Base-by-base conservation (phyloP, 2,797 vertebrate species). In the Emys orbicularis region DNA sequence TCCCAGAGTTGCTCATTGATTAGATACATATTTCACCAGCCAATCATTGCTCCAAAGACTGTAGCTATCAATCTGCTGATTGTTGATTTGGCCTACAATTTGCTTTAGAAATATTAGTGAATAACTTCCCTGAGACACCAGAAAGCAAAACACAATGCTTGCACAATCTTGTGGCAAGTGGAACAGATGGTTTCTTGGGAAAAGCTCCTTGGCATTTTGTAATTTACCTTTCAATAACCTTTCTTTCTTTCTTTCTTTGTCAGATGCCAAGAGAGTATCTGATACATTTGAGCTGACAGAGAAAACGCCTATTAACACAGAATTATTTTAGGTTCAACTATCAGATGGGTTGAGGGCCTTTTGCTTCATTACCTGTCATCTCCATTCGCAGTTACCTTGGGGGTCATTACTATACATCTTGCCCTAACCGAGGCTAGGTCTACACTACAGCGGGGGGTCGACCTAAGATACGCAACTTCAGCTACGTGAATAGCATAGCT, bases 41-140 rank as follows among this genome's bases (percentile, higher is more conserved):
- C 76, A 84, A 82, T 74, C n/a, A 4, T 8, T 90, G 91, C 79
- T 95, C 83, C 53, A 81, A 76, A 84, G 87, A 65, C 52, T 91
- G 52, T 23, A 12, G 13, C 4, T 80, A 15, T 52, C 87, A n/a
- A 4, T 68, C 82, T 52, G 37, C 1, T 83, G 79, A 16, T 61
- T 41, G 6, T 6, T 81, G 57, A 56, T 76, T 65, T 83, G 49
- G 31, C 34, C 72, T 80, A 6, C 21, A 85, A 68, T 15, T 27
- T n/a, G 44, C 2, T 47, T 94, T 23, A 1, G 54, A 92, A 91
- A 54, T 56, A 47, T 21, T 21, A 53, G 76, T 37, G 77, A 87
- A 83, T 82, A 47, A 1, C 12, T 84, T 21, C 79, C 44, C 50
- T 18, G 4, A 47, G 76, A 79, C 74, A 90, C 31, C 41, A 44